Conservation (phyloP, 2,888 invertebrate genomes). For the Tethea ocularis region DNA sequence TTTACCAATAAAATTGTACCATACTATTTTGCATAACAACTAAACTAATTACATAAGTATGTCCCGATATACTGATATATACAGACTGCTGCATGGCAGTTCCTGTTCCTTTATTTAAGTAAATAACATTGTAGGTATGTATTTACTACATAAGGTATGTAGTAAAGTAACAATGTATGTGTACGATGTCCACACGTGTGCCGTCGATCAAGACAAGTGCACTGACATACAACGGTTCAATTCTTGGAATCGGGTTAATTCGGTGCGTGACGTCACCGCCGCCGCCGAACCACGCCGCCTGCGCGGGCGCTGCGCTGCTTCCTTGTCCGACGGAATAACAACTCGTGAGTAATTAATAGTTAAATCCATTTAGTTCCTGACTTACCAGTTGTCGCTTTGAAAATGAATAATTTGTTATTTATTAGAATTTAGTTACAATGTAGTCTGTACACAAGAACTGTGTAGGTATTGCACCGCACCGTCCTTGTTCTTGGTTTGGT, state of each 20-base stretch:
- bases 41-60: neutral
- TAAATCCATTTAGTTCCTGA: conserved; percentile 34
- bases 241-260: conserved; percentile 79
- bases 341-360: conserved; percentile 50
- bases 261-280: conserved; percentile 69
- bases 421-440: neutral
- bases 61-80: no score
- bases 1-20: no score
- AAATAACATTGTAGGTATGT: neutral
- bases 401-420: conserved; percentile 2
- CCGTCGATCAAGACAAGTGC: conserved; percentile 70
- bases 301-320: conserved; percentile 42
- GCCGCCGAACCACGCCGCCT: conserved; percentile 36
- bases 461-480: neutral
- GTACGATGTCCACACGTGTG: conserved; percentile 62
- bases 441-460: neutral
- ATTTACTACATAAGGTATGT: conserved; percentile 12
- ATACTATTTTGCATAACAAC: neutral
- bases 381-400: conserved; percentile 10
- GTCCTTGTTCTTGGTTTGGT: no score
- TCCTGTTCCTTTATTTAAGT: neutral
- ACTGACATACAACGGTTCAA: conserved; percentile 68
- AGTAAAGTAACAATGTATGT: conserved; percentile 34
- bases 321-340: conserved; percentile 59
- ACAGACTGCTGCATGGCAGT: neutral